A percentile compares a stretch with the other conserved stretches of the same genome.
Conservation (phyloP, 2,888 invertebrate genomes). For the Mesorhabditis sp. region DNA sequence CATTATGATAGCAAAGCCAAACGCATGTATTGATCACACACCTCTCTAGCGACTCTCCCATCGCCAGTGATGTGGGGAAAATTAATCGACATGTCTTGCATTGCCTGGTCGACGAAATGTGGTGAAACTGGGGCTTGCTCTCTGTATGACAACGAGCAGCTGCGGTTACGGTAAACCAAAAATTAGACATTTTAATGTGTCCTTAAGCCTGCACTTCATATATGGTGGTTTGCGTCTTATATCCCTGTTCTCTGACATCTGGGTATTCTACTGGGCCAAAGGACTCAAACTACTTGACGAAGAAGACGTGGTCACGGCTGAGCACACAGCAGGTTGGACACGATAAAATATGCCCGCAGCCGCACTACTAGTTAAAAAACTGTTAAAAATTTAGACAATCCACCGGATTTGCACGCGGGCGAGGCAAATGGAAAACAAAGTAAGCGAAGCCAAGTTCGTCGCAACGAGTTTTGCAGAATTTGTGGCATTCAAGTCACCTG, state of each 20-base stretch:
- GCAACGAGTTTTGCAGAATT: too few relatives aligned
- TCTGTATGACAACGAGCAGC: slow-evolving; percentile 58
- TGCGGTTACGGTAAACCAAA: slow-evolving; percentile 48
- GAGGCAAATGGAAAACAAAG: background rate
- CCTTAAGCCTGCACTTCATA: slow-evolving; percentile 43
- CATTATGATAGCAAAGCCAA: background rate
- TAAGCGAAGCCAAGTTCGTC: background rate
- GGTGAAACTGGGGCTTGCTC: slow-evolving; percentile 58
- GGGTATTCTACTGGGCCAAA: slow-evolving; percentile 53
- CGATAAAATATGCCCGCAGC: too few relatives aligned
- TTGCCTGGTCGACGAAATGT: slow-evolving; percentile 59
- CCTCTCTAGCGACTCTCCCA: slow-evolving; percentile 54
- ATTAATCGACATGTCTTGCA: slow-evolving; percentile 59
- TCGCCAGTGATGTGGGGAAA: slow-evolving; percentile 60
- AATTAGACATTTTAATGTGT: background rate
- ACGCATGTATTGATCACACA: background rate
- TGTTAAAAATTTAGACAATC: background rate
- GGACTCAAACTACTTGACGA: slow-evolving; percentile 51
- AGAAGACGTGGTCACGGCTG: slow-evolving; percentile 18
- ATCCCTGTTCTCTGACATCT: slow-evolving; percentile 52
- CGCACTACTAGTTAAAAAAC: background rate
- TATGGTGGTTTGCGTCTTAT: slow-evolving; percentile 52
- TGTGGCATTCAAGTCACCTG: too few relatives aligned
- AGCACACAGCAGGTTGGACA: slow-evolving; percentile 11
- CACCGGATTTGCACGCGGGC: background rate